phyloP scores from a whole-genome alignment of 2,797 vertebrate genomes.

The Morus bassanus region DNA sequence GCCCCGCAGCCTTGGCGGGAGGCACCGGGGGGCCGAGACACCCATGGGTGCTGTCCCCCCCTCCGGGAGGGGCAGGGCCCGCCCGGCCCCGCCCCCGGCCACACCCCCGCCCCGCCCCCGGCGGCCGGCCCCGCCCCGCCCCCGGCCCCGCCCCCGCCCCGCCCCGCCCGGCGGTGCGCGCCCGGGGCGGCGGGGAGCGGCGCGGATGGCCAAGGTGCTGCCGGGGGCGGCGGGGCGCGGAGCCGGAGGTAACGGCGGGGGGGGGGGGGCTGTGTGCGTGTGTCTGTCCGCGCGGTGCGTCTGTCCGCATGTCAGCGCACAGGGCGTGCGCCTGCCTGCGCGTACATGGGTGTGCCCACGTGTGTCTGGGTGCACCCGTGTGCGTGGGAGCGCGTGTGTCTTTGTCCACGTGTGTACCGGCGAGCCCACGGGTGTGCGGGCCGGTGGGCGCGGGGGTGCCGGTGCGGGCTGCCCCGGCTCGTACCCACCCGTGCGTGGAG shows the following conservation, averaged over 20 bases:
- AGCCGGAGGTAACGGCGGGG: neutral
- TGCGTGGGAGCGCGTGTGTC: neutral
- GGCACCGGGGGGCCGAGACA: fast-evolving
- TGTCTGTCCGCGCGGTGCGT: too few species aligned
- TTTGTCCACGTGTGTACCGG: neutral
- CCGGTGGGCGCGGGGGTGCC: too few species aligned
- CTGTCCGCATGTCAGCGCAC: too few species aligned
- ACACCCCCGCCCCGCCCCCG: neutral
- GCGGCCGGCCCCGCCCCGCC: neutral
- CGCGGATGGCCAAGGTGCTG: conserved; percentile 28
- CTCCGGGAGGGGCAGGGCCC: neutral
- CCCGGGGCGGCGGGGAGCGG: neutral
- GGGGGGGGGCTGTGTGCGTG: too few species aligned
- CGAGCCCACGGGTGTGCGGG: neutral
- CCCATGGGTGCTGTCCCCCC: neutral
- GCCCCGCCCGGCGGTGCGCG: neutral
- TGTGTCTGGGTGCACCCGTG: neutral
- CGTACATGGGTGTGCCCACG: neutral
- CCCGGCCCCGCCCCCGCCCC: neutral
- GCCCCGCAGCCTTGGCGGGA: fast-evolving
- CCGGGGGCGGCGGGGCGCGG: conserved; percentile 17
- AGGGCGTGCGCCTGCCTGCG: too few species aligned
- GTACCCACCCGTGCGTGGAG: neutral
- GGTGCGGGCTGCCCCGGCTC: neutral
- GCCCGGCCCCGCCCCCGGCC: neutral